Evolutionary conservation across 2,888 invertebrate genomes (phyloP), one percentile per base, ranked within the genome.

Genomic region (Hyppa rectilinea): DNA sequence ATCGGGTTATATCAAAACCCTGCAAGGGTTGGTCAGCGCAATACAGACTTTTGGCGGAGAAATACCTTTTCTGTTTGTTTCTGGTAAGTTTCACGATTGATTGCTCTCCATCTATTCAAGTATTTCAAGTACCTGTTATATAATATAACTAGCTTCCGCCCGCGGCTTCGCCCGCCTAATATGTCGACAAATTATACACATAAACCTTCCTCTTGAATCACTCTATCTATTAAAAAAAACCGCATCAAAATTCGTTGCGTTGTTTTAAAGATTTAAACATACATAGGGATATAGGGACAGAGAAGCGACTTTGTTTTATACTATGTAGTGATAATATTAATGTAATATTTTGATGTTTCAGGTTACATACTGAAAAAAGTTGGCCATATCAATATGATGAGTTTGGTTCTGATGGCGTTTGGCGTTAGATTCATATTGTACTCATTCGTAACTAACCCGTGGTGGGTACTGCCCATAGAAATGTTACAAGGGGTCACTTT

Each of bases 401-500:
- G 97, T 66, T 88, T 99, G 65, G 98, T 99, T 2, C 95, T 99
- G 49, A 95, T 98, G 61, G 97, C 97, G 0, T 98, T 98, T 89
- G 98, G 98, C 0, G 91, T 98, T 1, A 97, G 99, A 61, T 98
- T 98, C 87, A 95, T 98, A 75, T 94, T 98, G 23, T 99, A 99
- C 91, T 99, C 98, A 3, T 92, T 97, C 64, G 92, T 99, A 64
- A 94, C 95, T 1, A 97, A 98, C 92, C 97, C 98, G 0, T 99
- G 99, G 98, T 97, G 97, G 96, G 97, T 98, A 58, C 94, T 99
- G 72, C 97, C 98, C 0, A 97, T 99, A 63, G 99, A 99, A 92
- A 91, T 98, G 75, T 93, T 98, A 12, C 98, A 99, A 92, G 99
- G 99, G 0, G 94, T 99, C 31, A 98, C 99, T 0, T 98, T 98